Evolutionary conservation across 2,797 vertebrate genomes (phyloP).

Genomic region (Scolopax rusticola): DNA sequence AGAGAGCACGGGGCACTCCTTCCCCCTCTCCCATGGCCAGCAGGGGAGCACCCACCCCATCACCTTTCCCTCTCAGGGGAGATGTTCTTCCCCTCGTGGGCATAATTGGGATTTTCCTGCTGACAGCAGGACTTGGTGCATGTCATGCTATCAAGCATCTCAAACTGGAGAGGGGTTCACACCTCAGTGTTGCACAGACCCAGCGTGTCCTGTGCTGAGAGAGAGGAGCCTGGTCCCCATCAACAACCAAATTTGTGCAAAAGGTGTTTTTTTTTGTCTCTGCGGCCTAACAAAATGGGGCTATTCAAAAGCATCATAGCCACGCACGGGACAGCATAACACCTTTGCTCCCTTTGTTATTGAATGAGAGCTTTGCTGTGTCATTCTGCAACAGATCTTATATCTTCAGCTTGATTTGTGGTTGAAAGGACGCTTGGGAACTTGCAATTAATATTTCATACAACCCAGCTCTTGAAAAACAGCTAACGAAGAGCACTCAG

Average conservation of each 20-base stretch:
- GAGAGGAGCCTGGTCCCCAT: not conserved
- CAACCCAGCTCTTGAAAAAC: not conserved
- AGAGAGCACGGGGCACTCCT: not conserved
- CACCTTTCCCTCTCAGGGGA: not conserved
- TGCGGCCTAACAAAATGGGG: not conserved
- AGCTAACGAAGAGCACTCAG: not conserved
- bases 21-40: not conserved
- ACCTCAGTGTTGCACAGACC: accelerated
- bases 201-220: not conserved
- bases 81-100: not conserved
- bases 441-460: not conserved
- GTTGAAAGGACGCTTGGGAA: not conserved
- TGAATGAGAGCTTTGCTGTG: not conserved
- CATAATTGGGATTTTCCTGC: not conserved
- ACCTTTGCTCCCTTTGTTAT: not conserved
- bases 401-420: not conserved
- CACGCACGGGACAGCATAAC: accelerated
- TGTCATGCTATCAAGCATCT: not conserved
- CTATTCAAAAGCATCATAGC: not conserved
- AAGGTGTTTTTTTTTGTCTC: not conserved
- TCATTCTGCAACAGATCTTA: not conserved
- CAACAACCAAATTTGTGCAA: not conserved
- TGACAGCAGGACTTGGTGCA: not conserved
- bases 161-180: accelerated
- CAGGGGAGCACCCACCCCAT: not conserved